These are phyloP conservation scores for Clavelina lepadiformis DNA, from an alignment of 23 tunicate species.

Conservation along the genomic window DNA sequence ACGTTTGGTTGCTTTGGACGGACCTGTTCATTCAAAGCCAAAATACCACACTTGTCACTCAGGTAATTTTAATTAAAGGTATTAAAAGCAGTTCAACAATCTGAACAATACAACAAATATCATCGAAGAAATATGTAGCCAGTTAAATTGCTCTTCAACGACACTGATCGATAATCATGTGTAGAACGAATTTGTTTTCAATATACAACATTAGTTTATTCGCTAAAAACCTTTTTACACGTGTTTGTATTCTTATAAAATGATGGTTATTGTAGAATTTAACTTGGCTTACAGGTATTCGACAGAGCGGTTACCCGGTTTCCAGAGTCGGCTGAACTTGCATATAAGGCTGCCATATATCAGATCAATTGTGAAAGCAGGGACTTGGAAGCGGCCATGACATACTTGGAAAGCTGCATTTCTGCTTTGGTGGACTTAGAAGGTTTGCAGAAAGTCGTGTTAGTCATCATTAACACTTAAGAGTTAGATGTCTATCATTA, in stretches of 20 bases:
- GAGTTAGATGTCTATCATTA: background rate
- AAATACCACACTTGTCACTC: slow-evolving; percentile 25
- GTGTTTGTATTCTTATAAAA: background rate
- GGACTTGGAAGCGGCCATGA: slow-evolving; percentile 67
- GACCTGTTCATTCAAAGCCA: slow-evolving; percentile 32
- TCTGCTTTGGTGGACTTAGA: slow-evolving; percentile 36
- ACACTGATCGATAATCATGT: no score
- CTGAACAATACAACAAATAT: no score
- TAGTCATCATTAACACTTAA: no score
- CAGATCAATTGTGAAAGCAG: slow-evolving; percentile 45
- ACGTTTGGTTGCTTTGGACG: slow-evolving; percentile 48
- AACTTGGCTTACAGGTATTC: slow-evolving; percentile 25
- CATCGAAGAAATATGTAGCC: no score
- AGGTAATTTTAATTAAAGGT: no score
- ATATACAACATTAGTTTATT: no score
- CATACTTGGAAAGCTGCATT: slow-evolving; percentile 61
- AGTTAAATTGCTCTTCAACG: no score
- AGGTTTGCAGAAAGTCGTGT: slow-evolving; percentile 14
- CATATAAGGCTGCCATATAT: slow-evolving; percentile 74
- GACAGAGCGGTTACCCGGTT: slow-evolving; percentile 59
- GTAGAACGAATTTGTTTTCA: no score
- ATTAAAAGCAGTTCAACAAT: no score
- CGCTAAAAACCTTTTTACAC: no score
- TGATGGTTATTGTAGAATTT: background rate
- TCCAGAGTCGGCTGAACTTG: slow-evolving; percentile 43